Percentiles rank a stretch among this genome's conserved stretches.
These are phyloP conservation scores for Balaeniceps rex DNA, from an alignment of 2,113 vertebrate genomes.

Conservation along the genomic window DNA sequence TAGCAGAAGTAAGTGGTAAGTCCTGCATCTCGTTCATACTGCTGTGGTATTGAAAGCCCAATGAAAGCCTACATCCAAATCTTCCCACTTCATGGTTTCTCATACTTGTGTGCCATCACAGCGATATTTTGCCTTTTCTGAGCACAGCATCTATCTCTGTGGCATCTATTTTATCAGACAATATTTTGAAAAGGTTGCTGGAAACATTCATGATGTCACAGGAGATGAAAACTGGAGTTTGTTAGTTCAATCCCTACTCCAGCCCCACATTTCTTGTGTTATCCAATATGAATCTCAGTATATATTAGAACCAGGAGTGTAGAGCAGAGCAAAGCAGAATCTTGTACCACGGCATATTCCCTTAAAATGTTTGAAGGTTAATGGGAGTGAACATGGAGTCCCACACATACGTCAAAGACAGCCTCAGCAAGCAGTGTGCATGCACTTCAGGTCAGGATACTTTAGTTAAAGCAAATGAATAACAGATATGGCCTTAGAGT, in stretches of 20 bases:
- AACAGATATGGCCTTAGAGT: neutral
- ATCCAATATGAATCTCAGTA: neutral
- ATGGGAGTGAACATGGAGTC: neutral
- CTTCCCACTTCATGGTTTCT: neutral
- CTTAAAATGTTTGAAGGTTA: neutral
- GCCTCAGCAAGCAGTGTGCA: neutral
- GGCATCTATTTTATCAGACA: neutral
- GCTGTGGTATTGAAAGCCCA: neutral
- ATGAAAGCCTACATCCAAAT: neutral
- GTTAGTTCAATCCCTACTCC: neutral
- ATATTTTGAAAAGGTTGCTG: neutral
- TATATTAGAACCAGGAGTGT: neutral
- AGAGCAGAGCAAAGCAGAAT: neutral
- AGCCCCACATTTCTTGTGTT: neutral
- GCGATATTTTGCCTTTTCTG: neutral
- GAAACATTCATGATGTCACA: neutral
- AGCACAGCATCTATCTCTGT: neutral
- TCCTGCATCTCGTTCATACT: neutral
- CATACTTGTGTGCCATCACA: neutral
- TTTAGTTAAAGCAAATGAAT: neutral
- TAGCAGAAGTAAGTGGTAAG: neutral
- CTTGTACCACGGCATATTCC: neutral
- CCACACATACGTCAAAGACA: neutral
- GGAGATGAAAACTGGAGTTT: neutral
- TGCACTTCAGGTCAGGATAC: neutral